Conservation (phyloP, 1,140 invertebrate species). For the Neomicropteryx cornuta region DNA sequence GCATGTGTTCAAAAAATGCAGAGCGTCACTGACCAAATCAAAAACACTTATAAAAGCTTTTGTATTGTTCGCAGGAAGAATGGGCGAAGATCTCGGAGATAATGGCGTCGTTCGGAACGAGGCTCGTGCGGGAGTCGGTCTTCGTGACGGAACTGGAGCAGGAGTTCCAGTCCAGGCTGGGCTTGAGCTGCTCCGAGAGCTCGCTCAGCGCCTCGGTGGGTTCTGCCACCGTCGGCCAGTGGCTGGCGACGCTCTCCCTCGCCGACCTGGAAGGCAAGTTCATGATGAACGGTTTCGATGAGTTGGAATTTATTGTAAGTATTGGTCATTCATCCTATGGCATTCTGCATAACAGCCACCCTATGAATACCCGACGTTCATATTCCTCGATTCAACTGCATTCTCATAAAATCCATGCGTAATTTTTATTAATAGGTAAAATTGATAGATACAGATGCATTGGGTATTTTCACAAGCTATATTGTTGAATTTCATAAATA, state of each 20-base stretch:
- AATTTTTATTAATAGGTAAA: no score
- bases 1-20: no score
- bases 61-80: slow-evolving; percentile 62
- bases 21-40: no score
- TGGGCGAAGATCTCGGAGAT: slow-evolving; percentile 93
- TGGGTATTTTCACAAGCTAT: no score
- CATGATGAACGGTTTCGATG: slow-evolving; percentile 81
- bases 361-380: neutral
- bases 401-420: no score
- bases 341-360: neutral
- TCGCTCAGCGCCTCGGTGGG: slow-evolving; percentile 30
- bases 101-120: slow-evolving; percentile 82
- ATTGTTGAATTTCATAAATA: no score
- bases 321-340: slow-evolving; percentile 12
- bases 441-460: no score
- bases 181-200: slow-evolving; percentile 42
- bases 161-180: slow-evolving; percentile 65
- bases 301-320: slow-evolving; percentile 88
- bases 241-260: slow-evolving; percentile 67
- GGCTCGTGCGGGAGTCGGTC: slow-evolving; percentile 65
- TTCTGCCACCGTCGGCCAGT: slow-evolving; percentile 53
- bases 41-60: no score
- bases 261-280: slow-evolving; percentile 77
- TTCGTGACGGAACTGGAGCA: slow-evolving; percentile 75
- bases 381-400: no score